These are phyloP conservation scores for Xiphorhynchus erythropygius DNA, from an alignment of 2,797 vertebrate species.

Conservation along the genomic window DNA sequence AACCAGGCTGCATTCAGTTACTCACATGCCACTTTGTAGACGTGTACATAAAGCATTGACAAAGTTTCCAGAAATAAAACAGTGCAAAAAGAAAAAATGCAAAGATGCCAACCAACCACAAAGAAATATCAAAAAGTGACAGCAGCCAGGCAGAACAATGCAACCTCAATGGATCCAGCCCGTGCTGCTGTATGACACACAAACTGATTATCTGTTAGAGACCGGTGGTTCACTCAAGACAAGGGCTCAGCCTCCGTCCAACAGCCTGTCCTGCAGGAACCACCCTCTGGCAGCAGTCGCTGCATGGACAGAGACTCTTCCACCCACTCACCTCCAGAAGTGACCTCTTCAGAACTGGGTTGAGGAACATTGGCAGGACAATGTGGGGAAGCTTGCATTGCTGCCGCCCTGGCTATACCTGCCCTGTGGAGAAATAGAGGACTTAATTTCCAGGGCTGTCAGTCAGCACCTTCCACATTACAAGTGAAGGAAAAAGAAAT, in stretches of 20 bases:
- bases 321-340: conserved; percentile 74
- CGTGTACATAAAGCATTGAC: background rate
- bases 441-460: conserved; percentile 69
- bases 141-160: conserved; percentile 25
- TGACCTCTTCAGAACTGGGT: conserved; percentile 68
- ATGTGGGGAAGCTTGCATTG: conserved; percentile 72
- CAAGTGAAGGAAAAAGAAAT: conserved; percentile 23
- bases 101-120: conserved; percentile 4
- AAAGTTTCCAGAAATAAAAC: background rate
- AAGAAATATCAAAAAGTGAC: background rate
- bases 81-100: background rate
- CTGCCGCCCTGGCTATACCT: conserved; percentile 72
- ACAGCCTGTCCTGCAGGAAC: background rate
- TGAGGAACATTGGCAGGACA: conserved; percentile 67
- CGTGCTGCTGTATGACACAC: background rate
- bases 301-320: conserved; percentile 33
- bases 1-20: conserved; percentile 17
- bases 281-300: background rate
- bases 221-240: background rate
- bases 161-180: conserved; percentile 10
- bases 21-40: background rate
- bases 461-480: conserved; percentile 52
- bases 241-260: conserved; percentile 6
- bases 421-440: conserved; percentile 74
- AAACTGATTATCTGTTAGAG: background rate